These are phyloP conservation scores for Drosophila busckii DNA, from an alignment of 1,140 invertebrate genomes.

Conservation along the genomic window DNA sequence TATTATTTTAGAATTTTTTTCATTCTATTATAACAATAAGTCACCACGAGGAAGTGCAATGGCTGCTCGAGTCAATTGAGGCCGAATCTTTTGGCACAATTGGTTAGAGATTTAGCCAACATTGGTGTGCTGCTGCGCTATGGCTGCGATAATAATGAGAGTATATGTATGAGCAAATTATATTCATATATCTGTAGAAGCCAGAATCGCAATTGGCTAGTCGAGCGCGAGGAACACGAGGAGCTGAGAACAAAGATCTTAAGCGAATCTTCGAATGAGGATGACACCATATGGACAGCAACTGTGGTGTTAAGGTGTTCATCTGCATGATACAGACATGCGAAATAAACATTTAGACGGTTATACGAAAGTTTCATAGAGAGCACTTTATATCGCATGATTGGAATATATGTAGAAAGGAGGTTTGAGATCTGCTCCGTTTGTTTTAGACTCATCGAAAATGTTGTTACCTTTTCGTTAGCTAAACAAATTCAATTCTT, in stretches of 20 bases:
- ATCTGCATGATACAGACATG: slow-evolving; percentile 80
- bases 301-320: slow-evolving; percentile 88
- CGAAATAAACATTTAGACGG: slow-evolving; percentile 89
- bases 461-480: too few species aligned
- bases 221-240: slow-evolving; percentile 89
- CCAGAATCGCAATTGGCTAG: slow-evolving; percentile 90
- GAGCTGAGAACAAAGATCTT: slow-evolving; percentile 88
- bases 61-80: slow-evolving; percentile 86
- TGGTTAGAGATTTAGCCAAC: slow-evolving; percentile 89
- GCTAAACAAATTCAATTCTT: background rate
- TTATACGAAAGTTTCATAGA: slow-evolving; percentile 88
- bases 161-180: slow-evolving; percentile 86
- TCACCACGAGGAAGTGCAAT: slow-evolving; percentile 83
- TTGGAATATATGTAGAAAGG: slow-evolving; percentile 83
- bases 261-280: slow-evolving; percentile 86
- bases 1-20: too few species aligned
- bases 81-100: slow-evolving; percentile 87
- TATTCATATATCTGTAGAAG: slow-evolving; percentile 87
- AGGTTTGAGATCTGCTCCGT: slow-evolving; percentile 72
- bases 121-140: slow-evolving; percentile 87
- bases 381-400: slow-evolving; percentile 89
- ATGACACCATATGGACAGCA: slow-evolving; percentile 86
- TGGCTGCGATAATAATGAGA: slow-evolving; percentile 87
- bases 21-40: too few species aligned
- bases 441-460: too few species aligned